phyloP scores from a whole-genome alignment of 2,888 invertebrate species.

The Agrenia bidenticulata region DNA sequence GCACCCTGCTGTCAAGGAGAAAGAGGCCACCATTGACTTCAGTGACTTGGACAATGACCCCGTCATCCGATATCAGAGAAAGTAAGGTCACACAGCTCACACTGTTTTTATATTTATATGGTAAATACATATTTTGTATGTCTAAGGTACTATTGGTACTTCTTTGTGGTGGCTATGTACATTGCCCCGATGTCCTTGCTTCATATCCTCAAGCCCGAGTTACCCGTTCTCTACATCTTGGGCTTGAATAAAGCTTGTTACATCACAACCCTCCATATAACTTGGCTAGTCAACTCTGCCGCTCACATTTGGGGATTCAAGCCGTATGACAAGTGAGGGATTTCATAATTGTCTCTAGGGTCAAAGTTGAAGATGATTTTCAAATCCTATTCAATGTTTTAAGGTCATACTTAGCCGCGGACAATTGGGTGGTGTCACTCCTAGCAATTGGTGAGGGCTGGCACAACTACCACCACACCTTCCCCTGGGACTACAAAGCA shows the following conservation, averaged over 20 bases:
- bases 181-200: conserved; percentile 61
- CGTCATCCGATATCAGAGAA: conserved; percentile 80
- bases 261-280: conserved; percentile 79
- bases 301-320: conserved; percentile 83
- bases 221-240: conserved; percentile 55
- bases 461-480: conserved; percentile 93
- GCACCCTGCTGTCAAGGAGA: conserved; percentile 81
- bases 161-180: neutral
- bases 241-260: conserved; percentile 61
- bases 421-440: conserved; percentile 3
- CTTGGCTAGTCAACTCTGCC: conserved; percentile 88
- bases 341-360: neutral
- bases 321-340: conserved; percentile 65
- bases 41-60: conserved; percentile 79
- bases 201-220: no score
- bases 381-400: neutral
- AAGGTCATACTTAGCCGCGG: neutral
- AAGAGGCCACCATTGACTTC: conserved; percentile 81
- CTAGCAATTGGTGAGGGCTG: conserved; percentile 60
- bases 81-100: conserved; percentile 59
- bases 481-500: conserved; percentile 91
- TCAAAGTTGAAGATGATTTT: neutral
- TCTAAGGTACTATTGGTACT: conserved; percentile 42
- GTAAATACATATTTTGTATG: no score
- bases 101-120: no score